Evolutionary conservation across 2,888 invertebrate species (phyloP), one percentile per base, ranked within the genome.

Genomic region (Muscina levida): DNA sequence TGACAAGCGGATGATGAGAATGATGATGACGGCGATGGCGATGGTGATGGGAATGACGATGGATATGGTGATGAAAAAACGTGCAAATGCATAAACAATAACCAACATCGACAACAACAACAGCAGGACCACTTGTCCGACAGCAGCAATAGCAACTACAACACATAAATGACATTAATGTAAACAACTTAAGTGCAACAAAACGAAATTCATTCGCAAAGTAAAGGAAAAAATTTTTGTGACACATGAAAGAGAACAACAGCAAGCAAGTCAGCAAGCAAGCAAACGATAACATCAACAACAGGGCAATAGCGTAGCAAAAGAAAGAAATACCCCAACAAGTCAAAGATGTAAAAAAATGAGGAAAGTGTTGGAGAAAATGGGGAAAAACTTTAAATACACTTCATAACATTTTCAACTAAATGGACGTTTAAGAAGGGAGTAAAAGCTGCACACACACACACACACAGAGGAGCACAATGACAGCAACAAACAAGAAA

Each of bases 61-160:
- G 31, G 59, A 37, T 51, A 62, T 66, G 70, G 73, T 51, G 79
- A 77, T 78, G 79, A 81, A 77, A 72, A 75, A 76, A 74, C 83
- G 82, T 83, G 83, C 70, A 82, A 80, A 82, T 82, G 74, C 79
- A 82, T 82, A 82, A 82, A 77, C 82, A 74, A 76, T 70, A n/a
- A n/a, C n/a, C n/a, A n/a, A 70, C 46, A 62, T n/a, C 42, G 62
- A 15, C 8, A 57, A 10, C 46, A 57, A 39, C 19, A 73, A 11
- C 59, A 26, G 46, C 11, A 31, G 17, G 68, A 77, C 37, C 59
- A 74, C 73, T 74, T 81, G 71, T 74, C 46, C 72, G 19, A 42
- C 59, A 46, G 17, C 44, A 22, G n/a, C 44, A 24, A 6, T 24
- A 66, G 24, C 11, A 19, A 10, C 26, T n/a, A 48, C 51, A n/a